Evolutionary conservation across 2,797 vertebrate species (phyloP), one percentile per base, ranked within the genome.

Genomic region (Eutrigla gurnardus): DNA sequence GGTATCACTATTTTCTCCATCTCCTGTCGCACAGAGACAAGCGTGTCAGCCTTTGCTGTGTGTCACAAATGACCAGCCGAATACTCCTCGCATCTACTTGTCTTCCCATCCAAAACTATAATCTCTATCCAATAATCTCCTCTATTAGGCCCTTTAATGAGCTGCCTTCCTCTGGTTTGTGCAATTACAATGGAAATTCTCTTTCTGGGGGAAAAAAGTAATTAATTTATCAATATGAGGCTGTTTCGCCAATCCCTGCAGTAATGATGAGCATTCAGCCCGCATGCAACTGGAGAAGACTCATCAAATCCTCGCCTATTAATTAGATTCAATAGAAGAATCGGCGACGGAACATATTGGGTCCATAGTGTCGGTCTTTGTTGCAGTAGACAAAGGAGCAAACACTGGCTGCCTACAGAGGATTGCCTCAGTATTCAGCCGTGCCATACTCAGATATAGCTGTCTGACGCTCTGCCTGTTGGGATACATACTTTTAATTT

Each of bases 211-310:
- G 25, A 47, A 67, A 73, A 82, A 86, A 85, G 82, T 83, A 50
- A 88, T 92, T 88, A 86, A 89, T 88, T 88, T 84, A 88, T 88
- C 80, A 87, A 86, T 58, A 6, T 57, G 69, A 76, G 72, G 75
- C 71, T 69, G 54, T 75, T 83, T 81, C 65, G 49, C 72, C 65
- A 42, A 54, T 68, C 76, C 68, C 76, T 66, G 17, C 3, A 58
- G 76, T 72, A 81, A 80, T 66, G 82, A 89, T 69, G 69, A 77
- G 74, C 77, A 57, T 82, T 82, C 75, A 82, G 77, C 59, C 46
- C 33, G 3, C 50, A 84, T 66, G 58, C 73, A 71, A 77, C 75
- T 47, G 45, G 67, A 81, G 66, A 75, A 82, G 54, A 88, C 77
- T 76, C 61, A 69, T 91, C 80, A 82, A 86, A 83, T 82, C 75